Percentiles rank a stretch among this genome's conserved stretches.
phyloP scores from a whole-genome alignment of 2,113 vertebrate species.

The Redunca redunca region DNA sequence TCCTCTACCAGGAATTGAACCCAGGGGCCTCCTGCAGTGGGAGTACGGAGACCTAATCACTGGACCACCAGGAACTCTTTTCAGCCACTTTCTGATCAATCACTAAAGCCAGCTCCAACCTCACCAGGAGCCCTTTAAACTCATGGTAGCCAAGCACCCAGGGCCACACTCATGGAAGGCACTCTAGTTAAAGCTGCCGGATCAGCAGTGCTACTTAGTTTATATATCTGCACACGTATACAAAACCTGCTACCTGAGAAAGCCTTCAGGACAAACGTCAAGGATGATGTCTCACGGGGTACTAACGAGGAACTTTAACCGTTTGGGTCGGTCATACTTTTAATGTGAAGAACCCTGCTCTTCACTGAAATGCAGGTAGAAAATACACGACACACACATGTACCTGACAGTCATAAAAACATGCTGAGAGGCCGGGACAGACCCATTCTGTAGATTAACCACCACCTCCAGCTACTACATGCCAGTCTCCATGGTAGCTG shows the following conservation, averaged over 20 bases:
- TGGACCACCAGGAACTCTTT: neutral
- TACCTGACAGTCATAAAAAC: neutral
- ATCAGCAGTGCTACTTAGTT: neutral
- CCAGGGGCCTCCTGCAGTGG: neutral
- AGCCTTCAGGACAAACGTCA: neutral
- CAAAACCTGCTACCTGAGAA: neutral
- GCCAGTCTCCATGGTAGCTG: neutral
- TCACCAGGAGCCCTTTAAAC: neutral
- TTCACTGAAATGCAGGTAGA: neutral
- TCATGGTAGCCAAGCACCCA: neutral
- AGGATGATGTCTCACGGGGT: neutral
- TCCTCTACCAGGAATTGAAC: neutral
- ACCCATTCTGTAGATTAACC: neutral
- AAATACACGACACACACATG: neutral
- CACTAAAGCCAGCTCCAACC: neutral
- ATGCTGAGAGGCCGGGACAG: neutral
- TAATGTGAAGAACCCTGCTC: neutral
- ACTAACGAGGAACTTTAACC: neutral
- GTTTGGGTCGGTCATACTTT: neutral
- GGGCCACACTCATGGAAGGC: rapidly evolving
- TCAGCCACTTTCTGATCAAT: neutral
- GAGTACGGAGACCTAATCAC: neutral
- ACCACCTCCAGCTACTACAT: neutral
- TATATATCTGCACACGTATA: neutral
- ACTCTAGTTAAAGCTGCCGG: neutral